phyloP scores from a whole-genome alignment of 2,888 invertebrate species.

The Lypha dubia region DNA sequence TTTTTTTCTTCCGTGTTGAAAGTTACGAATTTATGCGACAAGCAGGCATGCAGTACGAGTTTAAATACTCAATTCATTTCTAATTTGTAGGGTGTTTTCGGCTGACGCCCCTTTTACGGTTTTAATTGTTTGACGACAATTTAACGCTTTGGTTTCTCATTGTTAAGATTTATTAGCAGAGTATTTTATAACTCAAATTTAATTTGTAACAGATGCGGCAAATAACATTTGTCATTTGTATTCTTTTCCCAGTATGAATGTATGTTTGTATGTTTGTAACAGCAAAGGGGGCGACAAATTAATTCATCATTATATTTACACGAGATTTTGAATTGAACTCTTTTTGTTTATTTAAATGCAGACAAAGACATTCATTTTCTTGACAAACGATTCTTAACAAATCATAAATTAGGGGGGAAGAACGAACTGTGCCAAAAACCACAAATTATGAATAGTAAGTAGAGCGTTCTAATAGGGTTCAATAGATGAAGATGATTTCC shows the following conservation, averaged over 20 bases:
- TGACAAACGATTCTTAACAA: conserved; percentile 4
- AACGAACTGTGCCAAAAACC: conserved; percentile 41
- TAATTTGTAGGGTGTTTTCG: conserved; percentile 79
- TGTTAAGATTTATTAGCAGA: conserved; percentile 62
- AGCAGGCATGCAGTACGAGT: conserved; percentile 6
- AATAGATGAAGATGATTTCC: background rate
- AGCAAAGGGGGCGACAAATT: conserved; percentile 52
- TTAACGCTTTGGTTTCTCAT: conserved; percentile 66
- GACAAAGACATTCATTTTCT: conserved; percentile 1
- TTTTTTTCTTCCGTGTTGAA: conserved; percentile 61
- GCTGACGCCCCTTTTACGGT: conserved; percentile 59
- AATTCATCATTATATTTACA: conserved; percentile 64
- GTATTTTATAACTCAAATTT: conserved; percentile 80
- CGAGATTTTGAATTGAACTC: conserved; percentile 52
- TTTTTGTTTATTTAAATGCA: conserved; percentile 21
- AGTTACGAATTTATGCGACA: conserved; percentile 64
- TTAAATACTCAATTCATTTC: conserved; percentile 75
- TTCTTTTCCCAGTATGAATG: conserved; percentile 9
- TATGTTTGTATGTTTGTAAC: too few species aligned
- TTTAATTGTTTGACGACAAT: conserved; percentile 67
- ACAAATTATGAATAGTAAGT: conserved; percentile 15
- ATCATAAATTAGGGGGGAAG: conserved; percentile 5
- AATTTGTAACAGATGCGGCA: conserved; percentile 82
- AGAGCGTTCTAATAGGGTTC: background rate
- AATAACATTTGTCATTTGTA: conserved; percentile 74